Percentiles rank a stretch among this genome's conserved stretches.
Conservation (phyloP, 2,888 invertebrate species). For the Sphinx pinastri region DNA sequence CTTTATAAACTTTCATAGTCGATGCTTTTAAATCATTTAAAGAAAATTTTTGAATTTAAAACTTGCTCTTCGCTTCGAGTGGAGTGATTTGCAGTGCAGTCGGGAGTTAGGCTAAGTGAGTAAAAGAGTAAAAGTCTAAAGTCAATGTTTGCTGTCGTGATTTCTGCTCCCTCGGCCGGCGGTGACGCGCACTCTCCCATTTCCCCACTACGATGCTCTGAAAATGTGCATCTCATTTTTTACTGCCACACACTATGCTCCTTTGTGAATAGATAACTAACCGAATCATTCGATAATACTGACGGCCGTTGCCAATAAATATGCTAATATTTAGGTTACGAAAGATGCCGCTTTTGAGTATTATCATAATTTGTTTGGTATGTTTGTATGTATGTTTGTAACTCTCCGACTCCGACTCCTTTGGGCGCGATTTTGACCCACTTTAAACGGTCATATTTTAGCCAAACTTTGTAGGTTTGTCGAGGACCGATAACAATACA, state of each 20-base stretch:
- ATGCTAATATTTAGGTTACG: slow-evolving; percentile 7
- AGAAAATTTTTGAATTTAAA: slow-evolving; percentile 63
- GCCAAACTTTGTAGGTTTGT: too few species aligned
- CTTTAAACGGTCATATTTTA: too few species aligned
- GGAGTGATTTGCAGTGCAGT: slow-evolving; percentile 75
- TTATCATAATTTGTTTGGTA: background rate
- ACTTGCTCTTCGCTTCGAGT: slow-evolving; percentile 63
- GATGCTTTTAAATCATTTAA: slow-evolving; percentile 62
- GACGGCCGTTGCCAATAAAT: slow-evolving; percentile 14
- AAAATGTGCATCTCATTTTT: slow-evolving; percentile 58
- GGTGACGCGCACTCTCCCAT: slow-evolving; percentile 59
- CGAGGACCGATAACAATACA: too few species aligned
- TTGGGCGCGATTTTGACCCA: too few species aligned
- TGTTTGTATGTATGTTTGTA: too few species aligned
- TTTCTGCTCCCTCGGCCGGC: slow-evolving; percentile 69
- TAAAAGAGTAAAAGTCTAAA: slow-evolving; percentile 80
- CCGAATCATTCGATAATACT: slow-evolving; percentile 13
- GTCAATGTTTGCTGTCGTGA: slow-evolving; percentile 83
- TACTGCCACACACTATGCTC: slow-evolving; percentile 24
- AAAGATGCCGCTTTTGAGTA: background rate
- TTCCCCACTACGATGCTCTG: slow-evolving; percentile 41
- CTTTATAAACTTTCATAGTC: slow-evolving; percentile 20
- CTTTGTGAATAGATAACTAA: slow-evolving; percentile 26
- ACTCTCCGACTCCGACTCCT: too few species aligned
- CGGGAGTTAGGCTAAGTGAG: slow-evolving; percentile 77